Evolutionary conservation across 2,888 invertebrate species (phyloP), one percentile per base, ranked within the genome.

Genomic region (Eulithis prunata): DNA sequence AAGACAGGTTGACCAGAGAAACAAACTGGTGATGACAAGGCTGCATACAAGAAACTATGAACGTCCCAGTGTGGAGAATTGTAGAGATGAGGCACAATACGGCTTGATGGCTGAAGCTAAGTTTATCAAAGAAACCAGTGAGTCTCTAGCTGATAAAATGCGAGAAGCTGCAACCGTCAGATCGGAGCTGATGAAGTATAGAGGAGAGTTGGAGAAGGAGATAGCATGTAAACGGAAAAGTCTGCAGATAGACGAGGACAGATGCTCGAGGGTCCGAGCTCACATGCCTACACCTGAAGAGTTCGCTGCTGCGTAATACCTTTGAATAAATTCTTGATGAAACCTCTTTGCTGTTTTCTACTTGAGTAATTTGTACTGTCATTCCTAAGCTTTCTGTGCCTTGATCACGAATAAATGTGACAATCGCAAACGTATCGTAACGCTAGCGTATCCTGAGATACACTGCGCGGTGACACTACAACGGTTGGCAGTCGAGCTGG

Each of bases 1-100:
- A 11, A 93, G 95, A 62, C 94, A 96, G 76, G 94, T 97, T 73
- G 96, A 97, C 78, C 93, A 95, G 41, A 95, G 96, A 3, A 94
- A 96, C 92, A 98, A 98, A 84, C 95, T 97, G 52, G 96, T 96
- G 0, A 97, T 97, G 88, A 97, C 98, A 0, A 94, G 98, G 56
- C 93, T 98, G 67, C 95, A 96, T 77, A 95, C 95, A 77, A 94
- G 98, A 66, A 94, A 95, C 63, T 92, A 93, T 58, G 90, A 90
- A 60, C 93, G 98, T 8, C 96, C 96, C 0, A 95, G 96, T 64
- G 96, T 97, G 0, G 98, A 98, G 82, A 96, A 96, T 78, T 98
- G 97, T 79, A 94, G 97, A 59, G 98, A 98, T 86, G 94, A 94
- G 28, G 95, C 96, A 0, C 98, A 98, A 83, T 96, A 95, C 79